phyloP scores from a whole-genome alignment of 2,113 vertebrate genomes.

The Dipodomys stephensi region DNA sequence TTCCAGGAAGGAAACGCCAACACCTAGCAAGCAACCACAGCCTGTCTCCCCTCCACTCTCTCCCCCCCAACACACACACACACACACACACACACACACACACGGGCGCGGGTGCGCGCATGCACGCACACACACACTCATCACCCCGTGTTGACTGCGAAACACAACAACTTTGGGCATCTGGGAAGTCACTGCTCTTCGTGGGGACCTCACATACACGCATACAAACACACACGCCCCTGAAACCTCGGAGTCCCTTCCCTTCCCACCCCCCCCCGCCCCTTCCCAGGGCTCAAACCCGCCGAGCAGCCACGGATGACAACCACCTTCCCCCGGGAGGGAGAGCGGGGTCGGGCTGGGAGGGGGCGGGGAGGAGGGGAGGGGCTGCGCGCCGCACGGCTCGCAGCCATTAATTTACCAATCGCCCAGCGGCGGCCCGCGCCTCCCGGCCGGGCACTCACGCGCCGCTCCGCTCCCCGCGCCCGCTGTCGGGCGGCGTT shows the following conservation, averaged over 20 bases:
- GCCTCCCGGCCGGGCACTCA: constrained; percentile 42
- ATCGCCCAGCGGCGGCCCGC: constrained; percentile 78
- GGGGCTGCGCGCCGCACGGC: constrained; percentile 76
- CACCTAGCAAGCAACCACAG: background rate
- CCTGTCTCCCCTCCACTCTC: background rate
- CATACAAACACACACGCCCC: background rate
- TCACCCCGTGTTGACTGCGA: background rate
- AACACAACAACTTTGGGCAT: constrained; percentile 73
- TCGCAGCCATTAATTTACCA: constrained; percentile 87
- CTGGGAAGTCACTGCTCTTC: constrained; percentile 55
- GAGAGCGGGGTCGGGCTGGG: constrained; percentile 73
- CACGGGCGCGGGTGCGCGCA: too few species aligned
- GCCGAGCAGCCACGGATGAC: constrained; percentile 80
- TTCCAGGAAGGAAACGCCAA: constrained; percentile 51
- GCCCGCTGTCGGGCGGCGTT: constrained; percentile 62
- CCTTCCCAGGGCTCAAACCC: constrained; percentile 72
- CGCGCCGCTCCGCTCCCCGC: constrained; percentile 63
- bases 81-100: too few species aligned
- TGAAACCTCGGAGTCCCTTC: constrained; percentile 53
- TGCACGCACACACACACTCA: too few species aligned
- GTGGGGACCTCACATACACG: background rate
- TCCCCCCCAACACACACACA: background rate
- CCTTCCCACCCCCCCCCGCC: constrained; percentile 68
- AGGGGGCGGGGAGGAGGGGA: background rate
- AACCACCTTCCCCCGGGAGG: constrained; percentile 80